phyloP scores from a whole-genome alignment of 2,888 invertebrate species.

The Marasmarcha lunaedactyla region DNA sequence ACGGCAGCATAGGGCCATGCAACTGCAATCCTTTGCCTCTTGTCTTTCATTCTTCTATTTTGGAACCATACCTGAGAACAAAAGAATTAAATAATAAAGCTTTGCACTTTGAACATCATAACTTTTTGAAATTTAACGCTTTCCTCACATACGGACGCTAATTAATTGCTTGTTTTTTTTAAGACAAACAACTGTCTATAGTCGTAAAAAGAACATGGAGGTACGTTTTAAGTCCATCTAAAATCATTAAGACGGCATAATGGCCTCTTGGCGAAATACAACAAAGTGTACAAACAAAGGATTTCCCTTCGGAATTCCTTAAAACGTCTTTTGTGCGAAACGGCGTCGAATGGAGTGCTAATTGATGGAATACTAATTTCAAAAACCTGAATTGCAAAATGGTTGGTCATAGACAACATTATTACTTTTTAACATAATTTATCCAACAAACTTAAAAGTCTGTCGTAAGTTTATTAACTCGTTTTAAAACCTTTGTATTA shows the following conservation, averaged over 20 bases:
- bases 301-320: conserved; percentile 35
- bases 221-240: conserved; percentile 21
- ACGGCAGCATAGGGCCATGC: conserved; percentile 96
- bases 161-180: conserved; percentile 41
- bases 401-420: conserved; percentile 29
- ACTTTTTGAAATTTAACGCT: not conserved
- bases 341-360: conserved; percentile 41
- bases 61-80: conserved; percentile 93
- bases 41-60: conserved; percentile 97
- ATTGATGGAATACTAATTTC: conserved; percentile 45
- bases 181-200: conserved; percentile 19
- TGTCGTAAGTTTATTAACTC: conserved; percentile 14
- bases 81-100: not conserved
- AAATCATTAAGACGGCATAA: conserved; percentile 40
- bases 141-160: conserved; percentile 40
- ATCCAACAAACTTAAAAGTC: conserved; percentile 23
- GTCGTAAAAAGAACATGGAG: conserved; percentile 20
- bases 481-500: conserved; percentile 1
- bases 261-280: conserved; percentile 26
- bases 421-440: conserved; percentile 25
- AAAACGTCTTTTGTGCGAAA: conserved; percentile 46
- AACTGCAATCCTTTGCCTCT: conserved; percentile 92
- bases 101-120: not conserved
- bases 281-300: conserved; percentile 41
- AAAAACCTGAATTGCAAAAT: conserved; percentile 24